Conservation (phyloP, 2,888 invertebrate species). For the Apodemia hepburni region DNA sequence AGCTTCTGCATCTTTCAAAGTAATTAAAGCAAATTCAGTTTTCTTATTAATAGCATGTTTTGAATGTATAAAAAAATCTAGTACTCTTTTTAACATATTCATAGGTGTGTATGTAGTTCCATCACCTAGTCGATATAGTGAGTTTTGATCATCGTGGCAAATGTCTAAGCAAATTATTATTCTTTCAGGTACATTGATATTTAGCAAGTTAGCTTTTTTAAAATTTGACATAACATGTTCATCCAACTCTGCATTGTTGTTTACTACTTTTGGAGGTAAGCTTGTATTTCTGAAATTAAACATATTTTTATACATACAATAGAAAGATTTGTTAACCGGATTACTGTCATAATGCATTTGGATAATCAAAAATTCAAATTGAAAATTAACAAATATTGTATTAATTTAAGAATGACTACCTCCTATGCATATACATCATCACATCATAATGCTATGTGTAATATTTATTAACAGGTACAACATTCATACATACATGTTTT, state of each 20-base stretch:
- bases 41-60: constrained; percentile 80
- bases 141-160: constrained; percentile 76
- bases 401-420: no score
- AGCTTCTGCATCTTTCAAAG: constrained; percentile 73
- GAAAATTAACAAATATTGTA: no score
- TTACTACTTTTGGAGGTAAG: constrained; percentile 23
- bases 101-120: constrained; percentile 78
- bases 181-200: constrained; percentile 80
- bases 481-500: no score
- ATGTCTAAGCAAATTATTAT: constrained; percentile 83
- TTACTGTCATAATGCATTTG: no score
- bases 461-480: no score
- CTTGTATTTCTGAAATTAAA: constrained; percentile 30
- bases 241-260: constrained; percentile 43
- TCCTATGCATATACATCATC: no score
- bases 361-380: no score
- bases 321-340: no score
- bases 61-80: constrained; percentile 82
- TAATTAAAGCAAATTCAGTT: constrained; percentile 83
- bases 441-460: no score
- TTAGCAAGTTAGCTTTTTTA: constrained; percentile 67
- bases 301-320: not conserved
- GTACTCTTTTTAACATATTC: constrained; percentile 81
- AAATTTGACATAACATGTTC: constrained; percentile 64
- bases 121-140: constrained; percentile 72